Conservation (phyloP, 1,140 invertebrate species). For the Brachionus koreanus region DNA sequence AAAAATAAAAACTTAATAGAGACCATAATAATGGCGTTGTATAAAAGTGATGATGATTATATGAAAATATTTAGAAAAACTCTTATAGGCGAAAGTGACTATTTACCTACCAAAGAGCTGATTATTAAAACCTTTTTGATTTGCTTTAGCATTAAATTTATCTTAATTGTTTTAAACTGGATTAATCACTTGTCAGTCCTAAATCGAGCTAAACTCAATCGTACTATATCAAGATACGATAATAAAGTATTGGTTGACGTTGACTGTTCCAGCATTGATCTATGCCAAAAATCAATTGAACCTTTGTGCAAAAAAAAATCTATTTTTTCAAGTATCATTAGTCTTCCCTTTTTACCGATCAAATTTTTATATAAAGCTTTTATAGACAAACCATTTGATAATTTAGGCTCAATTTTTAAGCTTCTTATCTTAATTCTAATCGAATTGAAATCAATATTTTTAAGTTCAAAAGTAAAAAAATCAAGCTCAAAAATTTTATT, state of each 20-base stretch:
- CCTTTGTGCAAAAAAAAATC: not conserved
- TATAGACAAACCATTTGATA: conserved; percentile 8
- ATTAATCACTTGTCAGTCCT: not conserved
- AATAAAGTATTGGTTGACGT: not conserved
- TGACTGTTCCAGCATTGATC: conserved; percentile 11
- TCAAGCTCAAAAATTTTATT: not conserved
- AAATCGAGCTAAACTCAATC: not conserved
- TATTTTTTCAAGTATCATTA: not conserved
- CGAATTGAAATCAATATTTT: not conserved
- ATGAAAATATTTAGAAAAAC: not conserved
- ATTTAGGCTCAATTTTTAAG: not conserved
- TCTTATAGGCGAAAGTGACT: not conserved
- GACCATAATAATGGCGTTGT: not conserved
- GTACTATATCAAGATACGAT: not conserved
- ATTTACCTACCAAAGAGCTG: not conserved
- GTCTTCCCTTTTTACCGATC: not conserved
- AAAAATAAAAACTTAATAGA: not conserved
- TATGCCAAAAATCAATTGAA: conserved; percentile 6
- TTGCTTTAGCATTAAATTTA: not conserved
- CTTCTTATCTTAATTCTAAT: not conserved
- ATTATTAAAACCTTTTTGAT: not conserved
- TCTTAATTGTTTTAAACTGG: not conserved
- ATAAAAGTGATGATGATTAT: not conserved
- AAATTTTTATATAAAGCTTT: not conserved
- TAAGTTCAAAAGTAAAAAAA: not conserved